These are phyloP conservation scores for Lepidochrysops patricia DNA, from an alignment of 2,888 invertebrate genomes.

Conservation along the genomic window DNA sequence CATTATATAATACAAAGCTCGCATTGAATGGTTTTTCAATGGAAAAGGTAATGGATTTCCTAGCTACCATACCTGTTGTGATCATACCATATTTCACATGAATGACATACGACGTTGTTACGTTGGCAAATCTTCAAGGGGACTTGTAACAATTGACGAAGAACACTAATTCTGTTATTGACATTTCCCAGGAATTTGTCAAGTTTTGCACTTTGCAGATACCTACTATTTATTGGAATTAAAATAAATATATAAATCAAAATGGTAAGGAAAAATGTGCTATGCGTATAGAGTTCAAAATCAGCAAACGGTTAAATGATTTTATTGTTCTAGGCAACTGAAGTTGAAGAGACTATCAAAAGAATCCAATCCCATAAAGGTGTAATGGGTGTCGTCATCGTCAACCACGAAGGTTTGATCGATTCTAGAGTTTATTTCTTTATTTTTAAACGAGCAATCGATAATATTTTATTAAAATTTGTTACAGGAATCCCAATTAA, in stretches of 20 bases:
- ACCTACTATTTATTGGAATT: too few species aligned
- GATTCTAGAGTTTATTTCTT: constrained; percentile 41
- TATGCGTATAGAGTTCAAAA: background rate
- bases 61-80: too few species aligned
- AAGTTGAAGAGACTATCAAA: constrained; percentile 98
- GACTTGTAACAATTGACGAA: too few species aligned
- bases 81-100: too few species aligned
- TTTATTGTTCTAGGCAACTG: constrained; percentile 75
- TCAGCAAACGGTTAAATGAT: background rate
- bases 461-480: constrained; percentile 12
- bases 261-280: background rate
- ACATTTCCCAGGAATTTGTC: too few species aligned
- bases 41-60: too few species aligned
- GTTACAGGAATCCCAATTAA: constrained; percentile 88
- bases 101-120: too few species aligned
- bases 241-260: background rate
- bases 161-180: too few species aligned
- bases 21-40: too few species aligned
- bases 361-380: constrained; percentile 97
- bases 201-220: too few species aligned
- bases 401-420: constrained; percentile 94
- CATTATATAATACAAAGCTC: too few species aligned
- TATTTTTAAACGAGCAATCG: background rate
- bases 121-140: too few species aligned
- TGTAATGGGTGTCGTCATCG: constrained; percentile 96